Evolutionary conservation across 2,797 vertebrate genomes (phyloP).

Genomic region (Sylvia borin): DNA sequence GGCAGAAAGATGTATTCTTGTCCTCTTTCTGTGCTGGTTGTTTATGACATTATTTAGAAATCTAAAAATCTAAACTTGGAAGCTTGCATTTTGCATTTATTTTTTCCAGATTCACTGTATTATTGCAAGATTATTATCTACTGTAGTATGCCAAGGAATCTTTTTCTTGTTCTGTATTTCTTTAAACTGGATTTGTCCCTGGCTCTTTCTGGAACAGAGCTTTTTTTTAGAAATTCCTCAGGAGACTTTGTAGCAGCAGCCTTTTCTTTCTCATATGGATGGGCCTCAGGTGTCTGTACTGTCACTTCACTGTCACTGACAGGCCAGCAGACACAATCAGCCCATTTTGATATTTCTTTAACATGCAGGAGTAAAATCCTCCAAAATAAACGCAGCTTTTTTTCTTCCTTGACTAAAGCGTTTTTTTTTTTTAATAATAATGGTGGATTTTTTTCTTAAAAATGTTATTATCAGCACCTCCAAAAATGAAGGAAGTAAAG

Average conservation of each 20-base stretch:
- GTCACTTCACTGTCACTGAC: background rate
- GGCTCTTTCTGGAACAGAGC: background rate
- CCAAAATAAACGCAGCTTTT: background rate
- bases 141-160: background rate
- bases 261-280: background rate
- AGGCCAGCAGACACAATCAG: background rate
- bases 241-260: background rate
- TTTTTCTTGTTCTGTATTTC: background rate
- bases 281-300: background rate
- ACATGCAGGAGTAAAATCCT: background rate
- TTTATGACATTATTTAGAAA: background rate
- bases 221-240: background rate
- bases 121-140: background rate
- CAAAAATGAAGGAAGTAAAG: background rate
- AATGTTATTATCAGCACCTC: background rate
- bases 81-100: background rate
- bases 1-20: background rate
- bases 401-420: rapidly evolving
- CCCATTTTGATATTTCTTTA: background rate
- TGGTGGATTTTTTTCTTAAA: rapidly evolving
- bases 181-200: background rate
- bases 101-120: background rate
- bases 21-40: background rate
- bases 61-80: background rate
- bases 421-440: background rate